Conservation (phyloP, 1,140 invertebrate species). For the Nebria ingens region DNA sequence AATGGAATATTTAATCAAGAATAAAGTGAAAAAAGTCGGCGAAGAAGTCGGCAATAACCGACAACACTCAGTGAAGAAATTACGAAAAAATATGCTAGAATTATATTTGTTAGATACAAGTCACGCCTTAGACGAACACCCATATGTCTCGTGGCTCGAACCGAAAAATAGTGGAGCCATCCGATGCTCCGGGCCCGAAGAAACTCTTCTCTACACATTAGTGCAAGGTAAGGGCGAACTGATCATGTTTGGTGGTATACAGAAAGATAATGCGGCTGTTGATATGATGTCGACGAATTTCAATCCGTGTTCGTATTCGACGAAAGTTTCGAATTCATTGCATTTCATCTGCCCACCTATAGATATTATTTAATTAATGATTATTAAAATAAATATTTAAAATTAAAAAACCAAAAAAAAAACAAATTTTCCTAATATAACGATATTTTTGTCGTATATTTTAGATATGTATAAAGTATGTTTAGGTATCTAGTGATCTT, state of each 20-base stretch:
- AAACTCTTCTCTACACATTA: constrained; percentile 82
- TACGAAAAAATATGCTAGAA: constrained; percentile 52
- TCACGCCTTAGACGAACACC: constrained; percentile 51
- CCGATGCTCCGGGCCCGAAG: constrained; percentile 62
- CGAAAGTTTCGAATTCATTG: constrained; percentile 66
- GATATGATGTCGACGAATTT: constrained; percentile 34
- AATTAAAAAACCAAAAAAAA: too few species aligned
- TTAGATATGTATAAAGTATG: too few species aligned
- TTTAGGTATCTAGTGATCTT: too few species aligned
- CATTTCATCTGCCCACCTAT: constrained; percentile 67
- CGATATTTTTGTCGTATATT: too few species aligned
- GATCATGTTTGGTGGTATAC: constrained; percentile 89
- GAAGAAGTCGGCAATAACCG: background rate
- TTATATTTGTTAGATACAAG: constrained; percentile 83
- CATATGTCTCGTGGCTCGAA: constrained; percentile 65
- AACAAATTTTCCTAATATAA: too few species aligned
- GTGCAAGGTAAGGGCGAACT: constrained; percentile 83
- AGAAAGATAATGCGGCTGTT: constrained; percentile 55
- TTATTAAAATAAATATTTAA: too few species aligned
- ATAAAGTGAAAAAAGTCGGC: constrained; percentile 24
- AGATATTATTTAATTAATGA: constrained; percentile 59
- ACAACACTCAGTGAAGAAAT: constrained; percentile 31
- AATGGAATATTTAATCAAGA: constrained; percentile 46
- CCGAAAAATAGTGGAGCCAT: constrained; percentile 46
- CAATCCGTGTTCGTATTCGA: constrained; percentile 26